These are phyloP conservation scores for Azemiops feae DNA, from an alignment of 2,113 vertebrate species.

Conservation along the genomic window DNA sequence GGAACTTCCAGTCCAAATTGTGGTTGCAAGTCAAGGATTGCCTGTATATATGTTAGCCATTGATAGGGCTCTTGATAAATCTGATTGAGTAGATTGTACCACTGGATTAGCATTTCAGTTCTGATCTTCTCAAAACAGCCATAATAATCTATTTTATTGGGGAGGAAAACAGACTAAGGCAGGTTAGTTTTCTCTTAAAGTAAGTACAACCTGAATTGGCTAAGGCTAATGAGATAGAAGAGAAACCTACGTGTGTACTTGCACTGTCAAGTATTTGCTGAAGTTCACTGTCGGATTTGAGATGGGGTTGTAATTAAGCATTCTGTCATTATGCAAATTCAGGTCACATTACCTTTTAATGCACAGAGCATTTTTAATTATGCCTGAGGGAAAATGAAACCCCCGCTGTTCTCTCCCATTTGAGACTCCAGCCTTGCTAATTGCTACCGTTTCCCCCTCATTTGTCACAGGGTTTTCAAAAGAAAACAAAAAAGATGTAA, in stretches of 20 bases:
- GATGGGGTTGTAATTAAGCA: background rate
- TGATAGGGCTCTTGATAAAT: too few species aligned
- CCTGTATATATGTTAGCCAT: too few species aligned
- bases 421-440: slow-evolving; percentile 2
- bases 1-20: too few species aligned
- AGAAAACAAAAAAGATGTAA: background rate
- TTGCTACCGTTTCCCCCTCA: background rate
- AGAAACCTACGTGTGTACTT: background rate
- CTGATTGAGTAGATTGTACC: background rate
- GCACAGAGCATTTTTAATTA: background rate
- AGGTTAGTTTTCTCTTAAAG: too few species aligned
- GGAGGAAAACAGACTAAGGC: background rate
- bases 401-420: background rate
- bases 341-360: background rate
- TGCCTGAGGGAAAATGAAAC: background rate
- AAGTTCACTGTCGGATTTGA: background rate
- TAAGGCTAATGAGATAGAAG: background rate
- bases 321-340: background rate
- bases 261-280: background rate
- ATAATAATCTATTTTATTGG: background rate
- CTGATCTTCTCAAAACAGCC: background rate
- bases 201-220: background rate
- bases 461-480: slow-evolving; percentile 5
- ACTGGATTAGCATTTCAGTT: background rate
- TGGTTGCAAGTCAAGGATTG: too few species aligned